Evolutionary conservation across 2,113 vertebrate genomes (phyloP), one percentile per base, ranked within the genome.

Genomic region (Scomber japonicus): DNA sequence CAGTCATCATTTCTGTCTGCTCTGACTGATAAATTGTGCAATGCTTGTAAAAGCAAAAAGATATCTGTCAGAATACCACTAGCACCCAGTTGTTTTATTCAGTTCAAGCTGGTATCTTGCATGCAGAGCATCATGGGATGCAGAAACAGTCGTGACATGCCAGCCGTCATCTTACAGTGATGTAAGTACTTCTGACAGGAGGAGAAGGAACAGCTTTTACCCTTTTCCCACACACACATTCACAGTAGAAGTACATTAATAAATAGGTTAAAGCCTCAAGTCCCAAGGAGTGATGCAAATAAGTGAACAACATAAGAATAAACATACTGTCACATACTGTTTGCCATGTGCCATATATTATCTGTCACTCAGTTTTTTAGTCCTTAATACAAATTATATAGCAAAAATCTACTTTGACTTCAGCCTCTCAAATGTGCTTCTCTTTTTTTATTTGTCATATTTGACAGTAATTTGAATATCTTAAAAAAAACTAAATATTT

Each of bases 161-260:
- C 85, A 79, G 76, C 79, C 78, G 85, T 91, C 91, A 87, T 80
- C 71, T 85, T 59, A 24, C 50, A n/a, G n/a, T 81, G 75, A 88
- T 75, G 63, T 82, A 12, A 85, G 56, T 59, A 1, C 15, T 71
- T 83, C 59, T 91, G 87, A 92, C 84, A 80, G 57, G 73, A 79
- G 59, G 66, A 57, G 45, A 49, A 72, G 31, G 81, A 82, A 57
- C 76, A 62, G 79, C 70, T 64, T 87, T 71, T 21, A 71, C 62
- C 73, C 69, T 55, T 83, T 81, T 66, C 65, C 70, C 45, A 63
- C 73, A 21, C 80, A 48, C 69, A 61, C 72, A 71, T 62, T 24
- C 57, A 27, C 71, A 24, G 10, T 45, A 14, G 35, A 53, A 14
- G 15, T 27, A 27, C 11, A 40, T 49, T 21, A 27, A 31, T 24